A percentile compares a stretch with the other conserved stretches of the same genome.
These are phyloP conservation scores for Perca schrenkii DNA, from an alignment of 2,113 vertebrate species.

Conservation along the genomic window DNA sequence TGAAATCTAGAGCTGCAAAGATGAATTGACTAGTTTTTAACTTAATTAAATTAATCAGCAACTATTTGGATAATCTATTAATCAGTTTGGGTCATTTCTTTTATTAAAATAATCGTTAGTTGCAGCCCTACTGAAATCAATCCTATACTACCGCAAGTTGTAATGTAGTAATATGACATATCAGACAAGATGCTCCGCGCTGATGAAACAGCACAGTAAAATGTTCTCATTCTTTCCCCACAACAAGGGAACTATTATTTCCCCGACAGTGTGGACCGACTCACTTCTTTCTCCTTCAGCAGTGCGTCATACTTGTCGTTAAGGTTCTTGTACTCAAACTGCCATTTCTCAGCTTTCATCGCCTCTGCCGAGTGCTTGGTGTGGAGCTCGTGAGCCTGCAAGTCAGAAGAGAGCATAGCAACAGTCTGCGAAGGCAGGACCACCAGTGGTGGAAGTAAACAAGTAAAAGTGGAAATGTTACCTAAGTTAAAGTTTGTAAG, in stretches of 20 bases:
- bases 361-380: constrained; percentile 88
- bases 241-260: background rate
- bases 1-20: background rate
- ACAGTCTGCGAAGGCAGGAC: constrained; percentile 31
- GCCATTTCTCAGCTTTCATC: constrained; percentile 92
- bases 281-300: constrained; percentile 92
- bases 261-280: constrained; percentile 1
- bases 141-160: background rate
- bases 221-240: background rate
- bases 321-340: constrained; percentile 91
- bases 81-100: no score
- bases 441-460: no score
- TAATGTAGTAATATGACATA: no score
- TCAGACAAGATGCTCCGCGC: background rate
- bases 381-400: constrained; percentile 89
- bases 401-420: constrained; percentile 43
- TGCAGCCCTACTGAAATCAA: no score
- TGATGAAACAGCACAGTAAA: background rate
- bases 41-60: no score
- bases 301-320: constrained; percentile 89
- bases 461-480: no score
- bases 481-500: no score
- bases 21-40: no score
- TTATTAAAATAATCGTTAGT: no score
- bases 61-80: no score